Base-by-base conservation (phyloP, 2,888 invertebrate genomes). In the Reticulitermes lucifugus region DNA sequence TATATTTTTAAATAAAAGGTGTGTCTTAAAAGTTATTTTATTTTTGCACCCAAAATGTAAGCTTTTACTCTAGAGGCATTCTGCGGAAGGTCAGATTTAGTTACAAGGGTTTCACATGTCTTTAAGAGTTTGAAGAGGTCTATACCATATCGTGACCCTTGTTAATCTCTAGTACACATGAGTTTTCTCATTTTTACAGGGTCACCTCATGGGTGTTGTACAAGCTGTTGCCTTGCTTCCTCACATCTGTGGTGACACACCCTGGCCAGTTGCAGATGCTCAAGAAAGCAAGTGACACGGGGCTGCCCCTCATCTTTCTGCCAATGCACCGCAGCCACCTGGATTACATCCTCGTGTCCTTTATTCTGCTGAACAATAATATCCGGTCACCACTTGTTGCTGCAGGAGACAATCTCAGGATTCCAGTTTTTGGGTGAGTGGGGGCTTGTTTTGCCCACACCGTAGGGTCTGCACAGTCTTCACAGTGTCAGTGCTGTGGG, bases 301-400 rank as follows among this genome's bases (percentile, higher is more conserved):
- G 95, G 0, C 89, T 95, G 80, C 96, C 96, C 0, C 90, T 96
- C 75, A 94, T 98, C 83, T 96, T 96, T 89, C 91, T 98, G 87
- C 98, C 98, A 0, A 91, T 97, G 41, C 99, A 99, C 90, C 93
- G 97, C 73, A 98, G 98, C 87, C 99, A 99, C 91, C 93, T 99
- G 89, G 99, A 99, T 92, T 99, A 99, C 90, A 96, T 98, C 87
- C 94, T 99, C 88, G 95, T 99, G 85, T 98, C 98, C 0, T 98
- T 97, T 90, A 95, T 98, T 86, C 92, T 98, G 83, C 94, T 97
- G 88, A 95, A 96, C 89, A 96, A 96, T 87, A 95, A 97, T 84
- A 93, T 99, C 75, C 93, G 95, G 85, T 95, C 96, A 86, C 99
- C 99, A 0, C 92, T 98, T 14, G 98, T 99, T 0, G 99, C 98